Percentiles rank a stretch among this genome's conserved stretches.
Evolutionary conservation across 2,113 vertebrate species (phyloP).

Genomic region (Oophaga pumilio): DNA sequence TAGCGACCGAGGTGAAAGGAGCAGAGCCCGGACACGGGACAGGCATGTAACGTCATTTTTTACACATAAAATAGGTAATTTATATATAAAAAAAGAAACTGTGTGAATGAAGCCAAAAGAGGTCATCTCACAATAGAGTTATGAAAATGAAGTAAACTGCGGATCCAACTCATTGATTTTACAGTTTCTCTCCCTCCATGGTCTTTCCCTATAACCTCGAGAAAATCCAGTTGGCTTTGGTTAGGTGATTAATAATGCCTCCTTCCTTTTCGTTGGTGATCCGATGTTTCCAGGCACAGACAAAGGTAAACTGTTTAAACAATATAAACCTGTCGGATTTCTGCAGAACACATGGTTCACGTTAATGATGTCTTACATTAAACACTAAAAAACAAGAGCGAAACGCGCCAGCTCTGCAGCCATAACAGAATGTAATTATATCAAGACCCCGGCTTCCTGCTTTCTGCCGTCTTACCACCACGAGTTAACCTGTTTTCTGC

Average conservation of each 20-base stretch:
- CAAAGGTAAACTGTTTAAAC: slow-evolving; percentile 36
- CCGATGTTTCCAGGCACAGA: slow-evolving; percentile 8
- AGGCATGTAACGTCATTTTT: no score
- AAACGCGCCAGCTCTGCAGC: slow-evolving; percentile 7
- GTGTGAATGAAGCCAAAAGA: no score
- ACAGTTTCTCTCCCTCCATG: background rate
- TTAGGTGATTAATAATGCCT: background rate
- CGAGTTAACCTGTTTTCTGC: slow-evolving; percentile 40
- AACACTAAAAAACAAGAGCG: slow-evolving; percentile 34
- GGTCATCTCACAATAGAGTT: no score
- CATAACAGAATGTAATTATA: slow-evolving; percentile 43
- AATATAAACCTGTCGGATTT: slow-evolving; percentile 23
- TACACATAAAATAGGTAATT: no score
- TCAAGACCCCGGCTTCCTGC: slow-evolving; percentile 34
- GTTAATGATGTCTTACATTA: slow-evolving; percentile 48
- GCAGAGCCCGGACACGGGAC: no score
- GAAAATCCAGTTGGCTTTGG: background rate
- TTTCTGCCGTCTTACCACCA: background rate
- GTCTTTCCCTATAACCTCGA: background rate
- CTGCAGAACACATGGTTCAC: slow-evolving; percentile 34
- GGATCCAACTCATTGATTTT: background rate
- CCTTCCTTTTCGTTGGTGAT: slow-evolving; percentile 11
- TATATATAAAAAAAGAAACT: no score
- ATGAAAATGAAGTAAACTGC: no score
- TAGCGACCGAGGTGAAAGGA: no score